Evolutionary conservation across 1,140 invertebrate genomes (phyloP).

Genomic region (Drosophila nannoptera): DNA sequence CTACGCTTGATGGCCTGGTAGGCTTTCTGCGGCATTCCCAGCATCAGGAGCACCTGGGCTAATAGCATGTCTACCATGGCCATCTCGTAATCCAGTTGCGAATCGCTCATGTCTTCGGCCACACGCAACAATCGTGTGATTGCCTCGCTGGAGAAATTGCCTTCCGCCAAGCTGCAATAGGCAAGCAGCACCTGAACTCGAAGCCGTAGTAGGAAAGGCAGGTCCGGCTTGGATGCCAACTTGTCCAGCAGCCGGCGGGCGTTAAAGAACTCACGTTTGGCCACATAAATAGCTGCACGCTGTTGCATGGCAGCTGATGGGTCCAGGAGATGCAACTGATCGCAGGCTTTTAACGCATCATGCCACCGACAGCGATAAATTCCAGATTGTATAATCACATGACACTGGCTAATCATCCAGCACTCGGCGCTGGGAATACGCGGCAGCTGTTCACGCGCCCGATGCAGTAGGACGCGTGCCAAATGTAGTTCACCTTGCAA

Average conservation of each 20-base stretch:
- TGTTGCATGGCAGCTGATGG: conserved; percentile 84
- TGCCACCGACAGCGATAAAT: conserved; percentile 87
- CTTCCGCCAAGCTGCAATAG: conserved; percentile 81
- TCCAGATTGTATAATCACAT: conserved; percentile 80
- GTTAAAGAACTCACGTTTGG: conserved; percentile 84
- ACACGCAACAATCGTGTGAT: conserved; percentile 85
- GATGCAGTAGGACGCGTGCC: conserved; percentile 81
- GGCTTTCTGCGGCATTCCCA: conserved; percentile 87
- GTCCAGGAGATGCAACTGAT: conserved; percentile 86
- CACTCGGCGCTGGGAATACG: conserved; percentile 82
- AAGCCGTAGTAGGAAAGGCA: conserved; percentile 82
- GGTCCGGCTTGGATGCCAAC: conserved; percentile 81
- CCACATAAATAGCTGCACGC: conserved; percentile 84
- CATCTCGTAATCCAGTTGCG: conserved; percentile 87
- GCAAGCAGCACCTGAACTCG: conserved; percentile 86
- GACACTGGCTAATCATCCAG: conserved; percentile 86
- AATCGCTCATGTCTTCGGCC: conserved; percentile 84
- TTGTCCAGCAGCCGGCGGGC: conserved; percentile 82
- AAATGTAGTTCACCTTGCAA: conserved; percentile 83
- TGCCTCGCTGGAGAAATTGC: conserved; percentile 80
- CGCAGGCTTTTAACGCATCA: conserved; percentile 86
- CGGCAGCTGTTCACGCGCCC: conserved; percentile 83
- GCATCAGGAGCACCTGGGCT: conserved; percentile 86
- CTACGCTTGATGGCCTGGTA: conserved; percentile 85
- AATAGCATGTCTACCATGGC: conserved; percentile 88